Base-by-base conservation (phyloP, 1,140 invertebrate genomes). In the Geopemphigus sp. region DNA sequence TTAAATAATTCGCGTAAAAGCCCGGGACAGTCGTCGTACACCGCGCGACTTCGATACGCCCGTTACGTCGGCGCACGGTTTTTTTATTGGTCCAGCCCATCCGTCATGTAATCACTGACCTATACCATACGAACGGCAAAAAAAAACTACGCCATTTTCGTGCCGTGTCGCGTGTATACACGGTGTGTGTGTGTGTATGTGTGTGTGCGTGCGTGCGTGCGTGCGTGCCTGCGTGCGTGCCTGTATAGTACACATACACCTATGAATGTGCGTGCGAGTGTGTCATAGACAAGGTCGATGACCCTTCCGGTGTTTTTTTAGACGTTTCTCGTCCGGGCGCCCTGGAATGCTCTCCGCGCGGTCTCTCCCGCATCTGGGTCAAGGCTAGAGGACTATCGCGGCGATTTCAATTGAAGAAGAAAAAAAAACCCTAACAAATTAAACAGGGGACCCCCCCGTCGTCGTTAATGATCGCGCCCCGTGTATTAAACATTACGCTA, bases 331-430 rank as follows among this genome's bases (percentile, higher is more conserved):
- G 53, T 17, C 15, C 29, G 54, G 15, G n/a, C 22, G 56, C 29
- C 56, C n/a, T 59, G 73, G 56, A 76, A 76, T 76, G 73, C 32
- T 50, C 47, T 50, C 5, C 47, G 14, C 47, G 14, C 47, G 47
- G 56, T 45, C n/a, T 45, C n/a, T 59, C 19, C 32, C n/a, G 61
- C 10, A 76, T 59, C 26, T 45, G 22, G 73, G 73, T 76, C 73
- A 76, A 76, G 73, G 73, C 73, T 61, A 11, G 3, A 39, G 11
- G 73, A 17, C 15, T 17, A 26, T 32, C 54, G 56, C 32, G 29
- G 32, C 17, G 53, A 76, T 59, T 59, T 56, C 73, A 76, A 76
- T 76, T 76, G 54, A 76, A 63, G 26, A 32, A 39, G 24, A 64
- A 39, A 64, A 61, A 64, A n/a, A 56, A n/a, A 29, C 32, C 3